Evolutionary conservation across 2,888 invertebrate genomes (phyloP).

Genomic region (Salpingus planirostris): DNA sequence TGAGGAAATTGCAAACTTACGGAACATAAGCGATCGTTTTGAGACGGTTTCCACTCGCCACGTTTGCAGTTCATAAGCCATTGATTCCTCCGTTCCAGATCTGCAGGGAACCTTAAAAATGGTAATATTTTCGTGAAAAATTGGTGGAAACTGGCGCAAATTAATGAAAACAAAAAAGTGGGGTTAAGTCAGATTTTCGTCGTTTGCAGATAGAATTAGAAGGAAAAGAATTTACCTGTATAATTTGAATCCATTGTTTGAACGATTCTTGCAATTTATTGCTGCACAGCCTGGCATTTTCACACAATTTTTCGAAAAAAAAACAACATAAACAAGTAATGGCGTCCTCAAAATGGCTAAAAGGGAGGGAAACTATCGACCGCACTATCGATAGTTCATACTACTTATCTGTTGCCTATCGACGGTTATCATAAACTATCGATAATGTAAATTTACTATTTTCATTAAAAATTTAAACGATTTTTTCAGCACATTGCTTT

Average conservation of each 20-base stretch:
- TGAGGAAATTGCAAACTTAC: neutral
- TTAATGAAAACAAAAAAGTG: too few species aligned
- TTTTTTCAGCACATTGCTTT: too few species aligned
- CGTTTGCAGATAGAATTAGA: neutral
- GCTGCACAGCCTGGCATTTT: neutral
- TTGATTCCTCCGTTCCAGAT: neutral
- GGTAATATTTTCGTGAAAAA: neutral
- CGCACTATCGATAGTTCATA: too few species aligned
- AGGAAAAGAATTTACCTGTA: neutral
- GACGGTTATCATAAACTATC: too few species aligned
- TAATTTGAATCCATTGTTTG: neutral
- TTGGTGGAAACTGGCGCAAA: too few species aligned
- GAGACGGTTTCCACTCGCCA: neutral
- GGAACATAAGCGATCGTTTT: neutral
- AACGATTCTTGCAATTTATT: neutral
- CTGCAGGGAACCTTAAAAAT: neutral
- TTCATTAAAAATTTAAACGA: too few species aligned
- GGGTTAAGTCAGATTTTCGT: neutral
- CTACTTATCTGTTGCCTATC: too few species aligned
- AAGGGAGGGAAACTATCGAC: too few species aligned
- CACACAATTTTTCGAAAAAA: too few species aligned
- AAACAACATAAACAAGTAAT: too few species aligned
- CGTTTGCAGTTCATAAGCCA: neutral
- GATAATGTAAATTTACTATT: too few species aligned
- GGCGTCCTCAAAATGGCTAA: too few species aligned